Conservation (phyloP, 1,140 invertebrate species). For the Eulimnadia texana region DNA sequence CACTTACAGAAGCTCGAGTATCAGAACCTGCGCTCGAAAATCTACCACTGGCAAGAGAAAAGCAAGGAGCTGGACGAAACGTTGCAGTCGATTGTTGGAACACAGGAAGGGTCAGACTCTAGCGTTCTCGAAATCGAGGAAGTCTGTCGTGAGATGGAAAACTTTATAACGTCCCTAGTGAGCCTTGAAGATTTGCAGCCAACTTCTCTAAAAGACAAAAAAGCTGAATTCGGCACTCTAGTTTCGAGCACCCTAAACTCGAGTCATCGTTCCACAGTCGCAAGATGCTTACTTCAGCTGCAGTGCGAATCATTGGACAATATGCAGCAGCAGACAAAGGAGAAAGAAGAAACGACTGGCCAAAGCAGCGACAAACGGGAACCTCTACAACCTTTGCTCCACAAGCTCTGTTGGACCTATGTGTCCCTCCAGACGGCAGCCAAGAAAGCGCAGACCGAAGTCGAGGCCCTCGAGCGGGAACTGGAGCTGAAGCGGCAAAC, state of each 20-base stretch:
- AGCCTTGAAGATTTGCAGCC: neutral
- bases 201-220: neutral
- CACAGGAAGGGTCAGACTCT: no score
- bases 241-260: neutral
- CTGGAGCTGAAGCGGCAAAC: constrained; percentile 6
- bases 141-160: neutral
- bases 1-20: neutral
- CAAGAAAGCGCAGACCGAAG: neutral
- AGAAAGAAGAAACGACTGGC: neutral
- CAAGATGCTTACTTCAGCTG: neutral
- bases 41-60: no score
- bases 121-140: neutral
- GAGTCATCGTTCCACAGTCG: neutral
- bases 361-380: neutral
- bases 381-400: constrained; percentile 5
- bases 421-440: neutral
- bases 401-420: constrained; percentile 9
- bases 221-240: neutral
- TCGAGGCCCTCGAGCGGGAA: neutral
- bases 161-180: neutral
- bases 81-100: no score
- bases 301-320: neutral
- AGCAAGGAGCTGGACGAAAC: neutral
- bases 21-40: neutral
- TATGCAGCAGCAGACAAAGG: neutral